A percentile compares a stretch with the other conserved stretches of the same genome.
These are phyloP conservation scores for Hippoglossus hippoglossus DNA, from an alignment of 2,797 vertebrate genomes.

Conservation along the genomic window DNA sequence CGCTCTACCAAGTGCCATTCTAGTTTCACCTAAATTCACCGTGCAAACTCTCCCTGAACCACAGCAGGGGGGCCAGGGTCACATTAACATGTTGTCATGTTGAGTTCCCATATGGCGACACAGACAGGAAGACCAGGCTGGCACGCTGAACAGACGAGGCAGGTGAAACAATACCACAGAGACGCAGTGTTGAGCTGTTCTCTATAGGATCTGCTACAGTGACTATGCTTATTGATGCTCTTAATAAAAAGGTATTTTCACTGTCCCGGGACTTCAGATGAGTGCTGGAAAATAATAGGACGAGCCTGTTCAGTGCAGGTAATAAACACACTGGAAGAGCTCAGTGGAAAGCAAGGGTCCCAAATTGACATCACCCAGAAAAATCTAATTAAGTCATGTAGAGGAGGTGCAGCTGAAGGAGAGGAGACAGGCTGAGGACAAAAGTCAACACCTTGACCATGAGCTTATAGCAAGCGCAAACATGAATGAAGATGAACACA, in stretches of 20 bases:
- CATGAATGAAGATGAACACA: too few relatives aligned
- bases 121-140: slow-evolving; percentile 13
- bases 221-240: not conserved
- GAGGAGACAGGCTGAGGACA: not conserved
- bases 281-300: slow-evolving; percentile 2
- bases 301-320: too few relatives aligned
- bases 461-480: not conserved
- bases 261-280: not conserved
- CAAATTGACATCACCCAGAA: slow-evolving; percentile 8
- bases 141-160: not conserved
- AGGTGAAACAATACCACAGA: slow-evolving; percentile 1
- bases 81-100: too few relatives aligned
- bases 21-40: too few relatives aligned
- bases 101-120: not conserved
- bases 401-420: slow-evolving; percentile 10
- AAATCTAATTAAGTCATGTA: slow-evolving; percentile 26
- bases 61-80: too few relatives aligned
- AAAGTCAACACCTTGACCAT: not conserved
- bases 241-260: not conserved
- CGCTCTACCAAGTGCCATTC: too few relatives aligned
- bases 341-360: slow-evolving; percentile 4
- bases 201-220: slow-evolving; percentile 3
- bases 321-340: not conserved
- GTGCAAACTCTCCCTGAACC: too few relatives aligned
- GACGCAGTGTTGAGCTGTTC: slow-evolving; percentile 27